Evolutionary conservation across 2,797 vertebrate genomes (phyloP).

Genomic region (Acomys russatus): DNA sequence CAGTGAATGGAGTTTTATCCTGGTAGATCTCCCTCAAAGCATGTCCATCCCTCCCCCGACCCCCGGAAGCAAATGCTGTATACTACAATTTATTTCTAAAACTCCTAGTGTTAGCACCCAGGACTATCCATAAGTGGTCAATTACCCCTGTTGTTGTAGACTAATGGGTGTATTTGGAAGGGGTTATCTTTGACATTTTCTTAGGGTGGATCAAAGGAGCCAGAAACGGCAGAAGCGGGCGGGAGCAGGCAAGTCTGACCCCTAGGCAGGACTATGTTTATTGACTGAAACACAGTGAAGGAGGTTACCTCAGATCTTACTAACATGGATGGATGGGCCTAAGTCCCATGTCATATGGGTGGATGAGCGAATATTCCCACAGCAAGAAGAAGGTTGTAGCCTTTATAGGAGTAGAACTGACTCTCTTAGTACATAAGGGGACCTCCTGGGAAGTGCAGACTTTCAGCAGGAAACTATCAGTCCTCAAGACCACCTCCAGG

Average conservation of each 20-base stretch:
- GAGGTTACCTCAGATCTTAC: background rate
- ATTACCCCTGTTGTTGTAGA: background rate
- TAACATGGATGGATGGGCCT: background rate
- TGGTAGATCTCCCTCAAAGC: background rate
- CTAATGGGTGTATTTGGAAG: fast-evolving
- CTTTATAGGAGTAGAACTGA: background rate
- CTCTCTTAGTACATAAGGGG: background rate
- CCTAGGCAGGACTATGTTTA: background rate
- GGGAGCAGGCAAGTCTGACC: too few relatives aligned
- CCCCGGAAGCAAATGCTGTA: background rate
- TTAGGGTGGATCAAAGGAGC: background rate
- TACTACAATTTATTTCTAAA: background rate
- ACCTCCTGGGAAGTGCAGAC: background rate
- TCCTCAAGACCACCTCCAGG: too few relatives aligned
- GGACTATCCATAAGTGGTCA: fast-evolving
- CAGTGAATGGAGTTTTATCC: background rate
- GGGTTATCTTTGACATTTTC: background rate
- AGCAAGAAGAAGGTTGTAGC: background rate
- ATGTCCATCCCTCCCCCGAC: too few relatives aligned
- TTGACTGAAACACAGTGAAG: background rate
- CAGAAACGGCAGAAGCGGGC: background rate
- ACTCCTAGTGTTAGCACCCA: fast-evolving
- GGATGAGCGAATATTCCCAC: background rate
- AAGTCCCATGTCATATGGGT: background rate
- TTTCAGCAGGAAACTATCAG: background rate